Evolutionary conservation across 1,140 invertebrate genomes (phyloP), one percentile per base, ranked within the genome.

Genomic region (Drosophila hydei): DNA sequence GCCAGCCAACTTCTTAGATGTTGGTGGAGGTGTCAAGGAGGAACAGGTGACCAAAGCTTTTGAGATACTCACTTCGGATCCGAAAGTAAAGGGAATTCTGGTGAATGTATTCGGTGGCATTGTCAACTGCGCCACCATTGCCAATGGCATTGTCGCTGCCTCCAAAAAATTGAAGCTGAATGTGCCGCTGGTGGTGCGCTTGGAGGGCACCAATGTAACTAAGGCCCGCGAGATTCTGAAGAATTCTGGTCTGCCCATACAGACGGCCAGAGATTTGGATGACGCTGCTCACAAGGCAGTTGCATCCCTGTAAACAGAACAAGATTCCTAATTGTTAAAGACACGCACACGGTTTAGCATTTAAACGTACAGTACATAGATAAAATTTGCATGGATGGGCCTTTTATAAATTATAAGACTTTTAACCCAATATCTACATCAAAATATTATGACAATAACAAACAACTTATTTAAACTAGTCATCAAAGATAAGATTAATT

Each of bases 101-200:
- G 98, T 99, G 0, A 99, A 99, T 93, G 98, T 99, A 3, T 99
- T 99, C 93, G 99, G 98, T 68, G 99, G 99, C 74, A 99, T 99
- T 91, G 98, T 99, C 0, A 99, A 99, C 92, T 99, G 99, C 94
- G 97, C 95, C 2, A 99, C 96, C 4, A 97, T 99, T 91, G 98
- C 99, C 2, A 97, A 96, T 85, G 99, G 99, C 48, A 97, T 99
- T 75, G 95, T 99, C 1, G 94, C 95, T 63, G 98, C 98, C 19
- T 96, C 95, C 73, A 95, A 95, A 91, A 95, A 94, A 63, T 95
- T 97, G 45, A 92, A 95, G 47, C 93, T 99, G 0, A 94, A 95
- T 85, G 94, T 99, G 60, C 98, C 99, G 0, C 92, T 99, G 12
- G 94, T 99, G 0, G 98, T 99, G 8, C 94, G 99, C 83, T 92